Evolutionary conservation across 2,113 vertebrate genomes (phyloP).

Genomic region (Cheilinus undulatus): DNA sequence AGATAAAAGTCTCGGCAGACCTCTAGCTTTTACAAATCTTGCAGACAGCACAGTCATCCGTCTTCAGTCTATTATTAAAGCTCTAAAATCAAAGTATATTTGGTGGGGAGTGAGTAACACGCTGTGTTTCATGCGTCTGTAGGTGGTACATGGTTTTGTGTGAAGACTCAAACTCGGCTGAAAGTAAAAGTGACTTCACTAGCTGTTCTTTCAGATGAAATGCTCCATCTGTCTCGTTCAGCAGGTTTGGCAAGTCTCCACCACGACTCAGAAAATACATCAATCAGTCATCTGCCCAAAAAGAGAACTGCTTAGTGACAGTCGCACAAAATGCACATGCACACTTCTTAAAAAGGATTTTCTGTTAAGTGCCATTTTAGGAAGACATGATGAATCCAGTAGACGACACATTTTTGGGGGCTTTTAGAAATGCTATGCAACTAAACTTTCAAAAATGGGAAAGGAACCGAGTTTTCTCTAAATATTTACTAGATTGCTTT

Average conservation of each 20-base stretch:
- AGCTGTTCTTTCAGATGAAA: slow-evolving; percentile 38
- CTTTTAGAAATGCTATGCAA: not conserved
- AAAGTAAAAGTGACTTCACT: slow-evolving; percentile 18
- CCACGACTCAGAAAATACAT: slow-evolving; percentile 52
- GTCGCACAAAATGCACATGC: not conserved
- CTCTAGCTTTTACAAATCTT: no score
- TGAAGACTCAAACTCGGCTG: slow-evolving; percentile 17
- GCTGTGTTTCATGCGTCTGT: slow-evolving; percentile 8
- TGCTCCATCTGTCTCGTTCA: slow-evolving; percentile 47
- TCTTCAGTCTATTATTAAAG: slow-evolving; percentile 25
- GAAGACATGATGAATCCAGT: not conserved
- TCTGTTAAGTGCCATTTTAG: not conserved
- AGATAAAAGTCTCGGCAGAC: no score
- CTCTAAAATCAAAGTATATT: slow-evolving; percentile 27
- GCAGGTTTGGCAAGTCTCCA: slow-evolving; percentile 27
- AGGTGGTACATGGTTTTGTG: slow-evolving; percentile 19
- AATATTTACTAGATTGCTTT: no score
- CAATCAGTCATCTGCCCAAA: not conserved
- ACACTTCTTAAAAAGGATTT: not conserved
- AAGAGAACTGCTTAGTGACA: not conserved
- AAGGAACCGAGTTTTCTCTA: no score
- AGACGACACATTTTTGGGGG: no score
- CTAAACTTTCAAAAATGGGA: no score
- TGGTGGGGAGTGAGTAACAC: not conserved
- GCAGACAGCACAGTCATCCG: not conserved